Evolutionary conservation across 2,113 vertebrate genomes (phyloP), one percentile per base, ranked within the genome.

Genomic region (Meriones unguiculatus): DNA sequence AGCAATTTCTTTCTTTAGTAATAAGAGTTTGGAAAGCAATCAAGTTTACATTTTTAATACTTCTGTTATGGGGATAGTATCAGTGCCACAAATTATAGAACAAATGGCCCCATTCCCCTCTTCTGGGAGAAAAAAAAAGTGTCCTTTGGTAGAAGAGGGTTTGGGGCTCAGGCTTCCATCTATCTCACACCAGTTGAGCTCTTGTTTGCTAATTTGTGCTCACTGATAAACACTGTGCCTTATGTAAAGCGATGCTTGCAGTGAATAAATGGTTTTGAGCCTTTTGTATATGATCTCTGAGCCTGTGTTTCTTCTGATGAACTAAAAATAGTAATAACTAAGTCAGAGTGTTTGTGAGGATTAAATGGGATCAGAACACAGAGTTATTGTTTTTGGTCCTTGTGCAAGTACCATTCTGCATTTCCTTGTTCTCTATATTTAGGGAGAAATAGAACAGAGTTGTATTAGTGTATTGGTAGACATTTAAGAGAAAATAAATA

Each of bases 1-100:
- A 65, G 73, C 76, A 12, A 5, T 5, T 20, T 88, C 10, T 93
- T 89, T 84, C 69, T 90, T 85, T 95, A 77, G 69, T 86, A 90
- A 92, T 84, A 52, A 77, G 38, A 65, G 1, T 67, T 50, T 81
- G n/a, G 72, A 8, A 76, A 87, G 76, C 67, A 90, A 77, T 70
- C 38, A 85, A 32, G 17, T 52, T 93, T 8, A 57, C 8, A 20
- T 24, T 88, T 89, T 50, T 35, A 32, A 50, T 4, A 50, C 25
- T 59, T 9, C 7, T 20, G 24, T 24, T 70, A 15, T 82, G 9
- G 78, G 50, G 62, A 28, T 25, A 62, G 22, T 10, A 70, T 73
- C 89, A 57, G 62, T 73, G 46, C 24, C 18, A 2, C 17, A 87
- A 88, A 82, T 54, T 5, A 0, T 2, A 32, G 70, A 62, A 52